Evolutionary conservation across 1,140 invertebrate species (phyloP).

Genomic region (Neelides sp.): DNA sequence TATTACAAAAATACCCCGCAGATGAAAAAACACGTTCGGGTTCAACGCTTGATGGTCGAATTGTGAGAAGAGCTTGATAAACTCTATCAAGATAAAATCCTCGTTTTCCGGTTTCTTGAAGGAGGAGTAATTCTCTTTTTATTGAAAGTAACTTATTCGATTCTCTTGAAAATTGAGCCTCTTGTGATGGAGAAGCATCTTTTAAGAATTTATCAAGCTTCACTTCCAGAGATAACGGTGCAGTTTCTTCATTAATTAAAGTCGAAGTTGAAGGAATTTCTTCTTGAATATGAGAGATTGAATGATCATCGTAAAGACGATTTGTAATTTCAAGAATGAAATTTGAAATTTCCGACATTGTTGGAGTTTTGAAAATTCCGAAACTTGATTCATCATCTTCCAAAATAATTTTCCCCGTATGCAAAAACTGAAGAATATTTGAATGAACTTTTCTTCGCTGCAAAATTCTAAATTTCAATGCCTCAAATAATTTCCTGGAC

Average conservation of each 20-base stretch:
- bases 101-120: neutral
- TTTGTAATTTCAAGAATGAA: neutral
- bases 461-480: neutral
- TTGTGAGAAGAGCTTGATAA: conserved; percentile 1
- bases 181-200: neutral
- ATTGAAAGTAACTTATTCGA: neutral
- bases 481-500: neutral
- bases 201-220: neutral
- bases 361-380: neutral
- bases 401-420: too few species aligned
- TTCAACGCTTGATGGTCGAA: conserved; percentile 11
- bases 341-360: neutral
- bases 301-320: neutral
- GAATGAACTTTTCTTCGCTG: neutral
- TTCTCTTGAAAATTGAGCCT: neutral
- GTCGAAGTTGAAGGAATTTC: neutral
- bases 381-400: too few species aligned
- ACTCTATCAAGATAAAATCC: neutral
- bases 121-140: conserved; percentile 4
- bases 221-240: neutral
- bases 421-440: neutral
- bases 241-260: neutral
- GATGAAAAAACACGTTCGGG: conserved; percentile 12
- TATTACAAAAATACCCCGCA: conserved; percentile 11
- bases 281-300: neutral